These are phyloP conservation scores for Dolichallabes microphthalmus DNA, from an alignment of 2,113 vertebrate genomes.

Conservation along the genomic window DNA sequence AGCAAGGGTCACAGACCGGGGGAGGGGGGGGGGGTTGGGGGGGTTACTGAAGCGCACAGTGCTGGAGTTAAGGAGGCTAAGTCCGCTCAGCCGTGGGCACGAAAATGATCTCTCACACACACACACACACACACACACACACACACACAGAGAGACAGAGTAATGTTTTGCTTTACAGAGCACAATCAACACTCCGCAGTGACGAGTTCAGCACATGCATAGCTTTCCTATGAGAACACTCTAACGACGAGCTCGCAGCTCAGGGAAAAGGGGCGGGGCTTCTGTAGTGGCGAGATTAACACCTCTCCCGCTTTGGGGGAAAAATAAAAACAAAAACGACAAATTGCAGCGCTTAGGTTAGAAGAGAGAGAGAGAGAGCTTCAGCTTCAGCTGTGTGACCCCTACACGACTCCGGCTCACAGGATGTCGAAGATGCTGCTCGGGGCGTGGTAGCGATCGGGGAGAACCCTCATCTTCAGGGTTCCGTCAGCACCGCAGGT, in stretches of 20 bases:
- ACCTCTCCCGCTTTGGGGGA: constrained; percentile 60
- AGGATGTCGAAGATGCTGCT: constrained; percentile 85
- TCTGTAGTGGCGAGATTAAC: constrained; percentile 67
- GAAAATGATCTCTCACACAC: constrained; percentile 64
- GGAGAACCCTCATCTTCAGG: constrained; percentile 92
- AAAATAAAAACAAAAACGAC: constrained; percentile 39
- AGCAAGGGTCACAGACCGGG: constrained; percentile 72
- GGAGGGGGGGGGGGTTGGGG: too few species aligned
- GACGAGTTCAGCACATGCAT: constrained; percentile 79
- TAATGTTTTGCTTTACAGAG: constrained; percentile 73
- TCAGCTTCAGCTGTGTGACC: constrained; percentile 37
- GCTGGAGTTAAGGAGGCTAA: constrained; percentile 74
- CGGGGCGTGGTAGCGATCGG: constrained; percentile 87
- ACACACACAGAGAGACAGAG: constrained; percentile 41
- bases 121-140: constrained; percentile 6
- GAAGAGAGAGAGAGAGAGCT: constrained; percentile 47
- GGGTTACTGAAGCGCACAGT: constrained; percentile 73
- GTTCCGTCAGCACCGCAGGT: constrained; percentile 98
- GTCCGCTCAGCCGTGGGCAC: constrained; percentile 74
- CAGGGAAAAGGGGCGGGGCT: constrained; percentile 26
- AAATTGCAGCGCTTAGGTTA: constrained; percentile 61
- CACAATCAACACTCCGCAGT: constrained; percentile 76
- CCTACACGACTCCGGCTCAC: constrained; percentile 60
- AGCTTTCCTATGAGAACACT: constrained; percentile 75
- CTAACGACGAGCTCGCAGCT: constrained; percentile 48